phyloP scores from a whole-genome alignment of 2,113 vertebrate genomes.

The Maylandia zebra region DNA sequence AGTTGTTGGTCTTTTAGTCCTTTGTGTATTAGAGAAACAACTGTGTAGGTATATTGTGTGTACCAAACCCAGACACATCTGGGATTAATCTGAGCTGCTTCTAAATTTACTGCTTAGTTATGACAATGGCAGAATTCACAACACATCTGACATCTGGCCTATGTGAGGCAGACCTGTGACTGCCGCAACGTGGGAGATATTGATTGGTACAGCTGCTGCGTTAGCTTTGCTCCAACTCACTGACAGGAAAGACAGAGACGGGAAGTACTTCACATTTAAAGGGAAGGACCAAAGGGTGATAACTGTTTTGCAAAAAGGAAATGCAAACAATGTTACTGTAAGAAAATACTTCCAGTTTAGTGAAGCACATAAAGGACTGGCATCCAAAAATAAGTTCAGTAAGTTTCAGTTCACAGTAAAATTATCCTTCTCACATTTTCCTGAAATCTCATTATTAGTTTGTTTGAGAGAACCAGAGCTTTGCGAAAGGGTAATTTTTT shows the following conservation, averaged over 20 bases:
- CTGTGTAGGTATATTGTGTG: background rate
- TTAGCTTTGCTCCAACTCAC: background rate
- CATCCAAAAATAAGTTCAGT: background rate
- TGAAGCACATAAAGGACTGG: background rate
- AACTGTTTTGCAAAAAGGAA: background rate
- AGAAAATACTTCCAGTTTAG: background rate
- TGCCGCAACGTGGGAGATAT: rapidly evolving
- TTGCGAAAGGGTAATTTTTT: rapidly evolving
- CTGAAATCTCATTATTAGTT: background rate
- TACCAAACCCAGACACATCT: background rate
- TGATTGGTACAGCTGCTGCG: rapidly evolving
- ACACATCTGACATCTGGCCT: background rate
- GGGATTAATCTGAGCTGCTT: background rate
- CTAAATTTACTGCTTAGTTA: background rate
- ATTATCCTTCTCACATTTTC: background rate
- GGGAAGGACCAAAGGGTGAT: background rate
- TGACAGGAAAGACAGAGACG: background rate
- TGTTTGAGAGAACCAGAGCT: background rate
- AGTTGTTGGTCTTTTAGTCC: background rate
- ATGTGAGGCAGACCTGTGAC: background rate
- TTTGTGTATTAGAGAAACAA: background rate
- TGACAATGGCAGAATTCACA: rapidly evolving
- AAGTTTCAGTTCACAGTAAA: background rate
- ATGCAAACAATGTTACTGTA: background rate
- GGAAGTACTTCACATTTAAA: background rate